phyloP scores from a whole-genome alignment of 2,797 vertebrate genomes.

The Etheostoma nigrum region DNA sequence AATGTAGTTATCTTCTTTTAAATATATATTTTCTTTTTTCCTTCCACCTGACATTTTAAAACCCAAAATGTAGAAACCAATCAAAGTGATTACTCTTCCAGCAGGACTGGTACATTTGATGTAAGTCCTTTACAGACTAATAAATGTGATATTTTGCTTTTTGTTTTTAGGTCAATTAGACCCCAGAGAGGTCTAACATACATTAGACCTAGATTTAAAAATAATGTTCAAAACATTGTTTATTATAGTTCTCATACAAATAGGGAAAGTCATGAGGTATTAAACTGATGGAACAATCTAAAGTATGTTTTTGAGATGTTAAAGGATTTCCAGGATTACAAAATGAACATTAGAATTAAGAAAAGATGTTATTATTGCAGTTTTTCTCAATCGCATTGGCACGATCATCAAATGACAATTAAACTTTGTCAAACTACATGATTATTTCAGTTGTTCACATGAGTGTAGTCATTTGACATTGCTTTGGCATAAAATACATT shows the following conservation, averaged over 20 bases:
- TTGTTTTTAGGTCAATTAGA: background rate
- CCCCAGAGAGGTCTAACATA: background rate
- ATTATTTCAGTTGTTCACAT: no score
- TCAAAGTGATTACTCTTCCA: background rate
- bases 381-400: no score
- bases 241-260: background rate
- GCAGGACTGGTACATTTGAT: background rate
- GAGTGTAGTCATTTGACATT: no score
- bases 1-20: background rate
- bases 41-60: background rate
- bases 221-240: background rate
- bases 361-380: background rate
- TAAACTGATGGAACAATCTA: background rate
- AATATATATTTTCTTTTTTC: background rate
- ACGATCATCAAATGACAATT: no score
- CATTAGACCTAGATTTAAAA: background rate
- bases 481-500: no score
- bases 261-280: background rate
- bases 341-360: background rate
- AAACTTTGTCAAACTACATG: no score
- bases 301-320: background rate
- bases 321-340: background rate
- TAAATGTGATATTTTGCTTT: no score
- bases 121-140: background rate
- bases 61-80: background rate